These are phyloP conservation scores for Hemibates koningsi DNA, from an alignment of 2,113 vertebrate species.

Conservation along the genomic window DNA sequence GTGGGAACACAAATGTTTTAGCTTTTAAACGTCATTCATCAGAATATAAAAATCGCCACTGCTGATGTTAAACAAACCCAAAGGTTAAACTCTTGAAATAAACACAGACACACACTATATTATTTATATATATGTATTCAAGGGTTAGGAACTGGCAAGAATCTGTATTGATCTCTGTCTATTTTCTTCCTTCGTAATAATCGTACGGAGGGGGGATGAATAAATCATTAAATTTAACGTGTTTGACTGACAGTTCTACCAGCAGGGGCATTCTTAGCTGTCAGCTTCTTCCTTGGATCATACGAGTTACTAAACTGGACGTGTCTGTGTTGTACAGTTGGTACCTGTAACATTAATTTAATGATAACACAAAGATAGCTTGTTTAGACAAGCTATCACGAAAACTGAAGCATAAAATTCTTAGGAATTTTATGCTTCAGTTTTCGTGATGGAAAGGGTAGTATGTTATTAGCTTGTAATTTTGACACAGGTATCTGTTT, in stretches of 20 bases:
- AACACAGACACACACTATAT: background rate
- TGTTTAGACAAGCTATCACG: rapidly evolving
- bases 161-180: background rate
- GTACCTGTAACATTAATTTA: background rate
- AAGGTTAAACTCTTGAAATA: background rate
- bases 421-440: background rate
- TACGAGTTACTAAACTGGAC: background rate
- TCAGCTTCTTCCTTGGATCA: background rate
- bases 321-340: background rate
- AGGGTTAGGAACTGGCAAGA: background rate
- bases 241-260: background rate
- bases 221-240: background rate
- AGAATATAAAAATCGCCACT: background rate
- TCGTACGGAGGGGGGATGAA: background rate
- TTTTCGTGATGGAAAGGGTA: background rate
- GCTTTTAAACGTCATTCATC: background rate
- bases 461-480: background rate
- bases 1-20: background rate
- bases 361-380: background rate
- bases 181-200: background rate
- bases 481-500: background rate
- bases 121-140: background rate
- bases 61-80: background rate
- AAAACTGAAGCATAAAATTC: background rate
- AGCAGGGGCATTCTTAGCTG: background rate